Evolutionary conservation across 1,140 invertebrate species (phyloP).

Genomic region (Drosophila parvula): DNA sequence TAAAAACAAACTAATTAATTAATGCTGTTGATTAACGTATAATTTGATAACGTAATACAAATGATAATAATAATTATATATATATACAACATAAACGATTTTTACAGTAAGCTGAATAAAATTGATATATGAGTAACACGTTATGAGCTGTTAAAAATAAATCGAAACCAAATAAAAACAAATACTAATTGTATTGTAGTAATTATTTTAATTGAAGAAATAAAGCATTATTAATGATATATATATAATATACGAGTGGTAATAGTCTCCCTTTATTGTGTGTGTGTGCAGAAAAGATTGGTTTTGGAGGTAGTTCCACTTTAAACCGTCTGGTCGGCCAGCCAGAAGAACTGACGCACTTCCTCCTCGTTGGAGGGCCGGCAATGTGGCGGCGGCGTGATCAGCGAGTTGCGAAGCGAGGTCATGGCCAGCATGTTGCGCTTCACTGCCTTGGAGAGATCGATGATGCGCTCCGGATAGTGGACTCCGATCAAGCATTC

Average conservation of each 20-base stretch:
- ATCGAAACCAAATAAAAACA: constrained; percentile 72
- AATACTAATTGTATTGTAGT: constrained; percentile 69
- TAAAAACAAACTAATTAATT: constrained; percentile 39
- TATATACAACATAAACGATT: constrained; percentile 66
- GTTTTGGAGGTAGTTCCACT: not conserved
- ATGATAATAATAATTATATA: constrained; percentile 76
- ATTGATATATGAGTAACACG: constrained; percentile 68
- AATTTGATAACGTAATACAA: constrained; percentile 71
- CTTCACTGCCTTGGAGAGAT: constrained; percentile 86
- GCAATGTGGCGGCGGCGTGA: constrained; percentile 86
- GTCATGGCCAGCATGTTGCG: constrained; percentile 86
- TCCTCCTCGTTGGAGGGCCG: constrained; percentile 87
- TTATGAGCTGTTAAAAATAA: constrained; percentile 76
- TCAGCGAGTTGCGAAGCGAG: constrained; percentile 81
- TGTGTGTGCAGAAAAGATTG: not conserved
- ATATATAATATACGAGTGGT: constrained; percentile 47
- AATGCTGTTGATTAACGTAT: constrained; percentile 64
- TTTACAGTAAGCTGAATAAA: constrained; percentile 66
- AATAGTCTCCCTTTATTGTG: constrained; percentile 21
- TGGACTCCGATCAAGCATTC: constrained; percentile 89
- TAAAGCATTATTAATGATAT: constrained; percentile 79
- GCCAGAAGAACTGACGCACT: constrained; percentile 87
- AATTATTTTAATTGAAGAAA: constrained; percentile 68
- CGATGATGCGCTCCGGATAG: constrained; percentile 89
- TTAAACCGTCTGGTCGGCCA: constrained; percentile 72